Percentiles rank a stretch among this genome's conserved stretches.
Conservation (phyloP, 2,888 invertebrate species). For the Pelosia muscerda region DNA sequence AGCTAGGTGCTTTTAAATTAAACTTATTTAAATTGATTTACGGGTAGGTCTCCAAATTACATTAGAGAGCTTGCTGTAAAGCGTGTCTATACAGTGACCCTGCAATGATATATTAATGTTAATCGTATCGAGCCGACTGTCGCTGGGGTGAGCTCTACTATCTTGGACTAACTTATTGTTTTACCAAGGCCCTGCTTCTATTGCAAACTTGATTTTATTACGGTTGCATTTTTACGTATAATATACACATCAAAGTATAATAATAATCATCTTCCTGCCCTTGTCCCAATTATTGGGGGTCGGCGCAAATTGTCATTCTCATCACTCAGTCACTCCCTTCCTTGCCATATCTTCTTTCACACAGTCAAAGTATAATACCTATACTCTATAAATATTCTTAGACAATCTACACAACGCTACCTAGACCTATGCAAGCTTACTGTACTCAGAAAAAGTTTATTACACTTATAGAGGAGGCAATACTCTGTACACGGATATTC, state of each 20-base stretch:
- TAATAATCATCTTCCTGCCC: too few relatives aligned
- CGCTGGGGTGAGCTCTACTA: not conserved
- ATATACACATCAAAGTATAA: not conserved
- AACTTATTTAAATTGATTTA: not conserved
- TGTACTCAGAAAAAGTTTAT: too few relatives aligned
- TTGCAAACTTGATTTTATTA: not conserved
- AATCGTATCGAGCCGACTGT: not conserved
- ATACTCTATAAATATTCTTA: too few relatives aligned
- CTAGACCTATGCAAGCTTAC: too few relatives aligned
- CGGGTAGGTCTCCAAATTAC: not conserved
- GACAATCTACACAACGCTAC: too few relatives aligned
- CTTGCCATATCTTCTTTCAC: too few relatives aligned
- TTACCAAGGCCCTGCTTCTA: not conserved
- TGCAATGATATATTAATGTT: not conserved
- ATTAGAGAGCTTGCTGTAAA: not conserved
- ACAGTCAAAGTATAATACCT: too few relatives aligned
- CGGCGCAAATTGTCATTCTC: too few relatives aligned
- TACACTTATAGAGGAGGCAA: too few relatives aligned
- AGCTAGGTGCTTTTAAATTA: not conserved
- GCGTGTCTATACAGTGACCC: constrained; percentile 3
- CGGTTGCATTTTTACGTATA: not conserved
- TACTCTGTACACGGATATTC: too few relatives aligned
- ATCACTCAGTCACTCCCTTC: too few relatives aligned
- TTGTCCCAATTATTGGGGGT: too few relatives aligned
- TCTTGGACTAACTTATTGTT: not conserved